phyloP scores from a whole-genome alignment of 2,888 invertebrate genomes.

The Meganola albula region DNA sequence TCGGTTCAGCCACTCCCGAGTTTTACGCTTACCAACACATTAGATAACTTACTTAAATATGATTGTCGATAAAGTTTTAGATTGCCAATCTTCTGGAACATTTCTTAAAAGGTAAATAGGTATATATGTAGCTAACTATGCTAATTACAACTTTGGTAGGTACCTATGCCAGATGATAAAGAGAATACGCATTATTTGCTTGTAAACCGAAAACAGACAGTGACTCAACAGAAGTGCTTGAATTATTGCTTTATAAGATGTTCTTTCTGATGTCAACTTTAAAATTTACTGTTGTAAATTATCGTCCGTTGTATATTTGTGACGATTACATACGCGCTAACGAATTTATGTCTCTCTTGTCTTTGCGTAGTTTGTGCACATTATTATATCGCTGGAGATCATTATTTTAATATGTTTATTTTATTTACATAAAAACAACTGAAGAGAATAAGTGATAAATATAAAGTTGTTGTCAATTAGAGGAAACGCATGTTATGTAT shows the following conservation, averaged over 20 bases:
- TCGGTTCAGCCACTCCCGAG: no score
- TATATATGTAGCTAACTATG: no score
- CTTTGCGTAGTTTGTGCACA: constrained; percentile 55
- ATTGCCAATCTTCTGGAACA: no score
- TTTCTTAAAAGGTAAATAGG: no score
- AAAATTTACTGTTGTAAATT: constrained; percentile 71
- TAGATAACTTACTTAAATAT: no score
- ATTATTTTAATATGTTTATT: constrained; percentile 68
- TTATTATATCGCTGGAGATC: constrained; percentile 61
- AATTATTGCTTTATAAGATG: constrained; percentile 68
- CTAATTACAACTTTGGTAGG: no score
- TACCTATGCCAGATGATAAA: no score
- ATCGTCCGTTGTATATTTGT: constrained; percentile 58
- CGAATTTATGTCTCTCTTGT: constrained; percentile 69
- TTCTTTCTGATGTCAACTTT: constrained; percentile 77
- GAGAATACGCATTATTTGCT: no score
- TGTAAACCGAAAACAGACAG: constrained; percentile 27
- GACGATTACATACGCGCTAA: constrained; percentile 71
- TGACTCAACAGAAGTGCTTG: constrained; percentile 57
- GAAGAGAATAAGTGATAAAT: constrained; percentile 52
- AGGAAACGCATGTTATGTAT: no score
- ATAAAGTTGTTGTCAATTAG: constrained; percentile 54
- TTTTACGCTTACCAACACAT: no score
- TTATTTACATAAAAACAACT: constrained; percentile 55
- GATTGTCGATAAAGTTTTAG: no score